Percentiles rank a stretch among this genome's conserved stretches.
Conservation (phyloP, 2,888 invertebrate genomes). For the Adelognathus sp. region DNA sequence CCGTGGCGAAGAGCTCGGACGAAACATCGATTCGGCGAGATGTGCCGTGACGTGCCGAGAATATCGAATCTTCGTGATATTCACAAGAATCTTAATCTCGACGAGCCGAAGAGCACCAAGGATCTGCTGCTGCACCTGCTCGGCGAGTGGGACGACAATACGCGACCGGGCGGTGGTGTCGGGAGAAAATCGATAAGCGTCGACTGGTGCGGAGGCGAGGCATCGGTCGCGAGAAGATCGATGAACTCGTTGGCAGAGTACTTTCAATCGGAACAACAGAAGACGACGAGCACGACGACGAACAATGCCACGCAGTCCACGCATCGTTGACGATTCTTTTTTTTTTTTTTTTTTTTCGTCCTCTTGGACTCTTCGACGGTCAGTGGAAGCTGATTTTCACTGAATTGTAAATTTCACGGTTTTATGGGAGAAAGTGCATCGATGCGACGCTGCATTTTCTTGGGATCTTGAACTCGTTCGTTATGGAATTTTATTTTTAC, state of each 20-base stretch:
- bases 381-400: no score
- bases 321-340: constrained; percentile 54
- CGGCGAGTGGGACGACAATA: constrained; percentile 88
- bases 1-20: constrained; percentile 75
- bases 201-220: constrained; percentile 88
- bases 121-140: constrained; percentile 89
- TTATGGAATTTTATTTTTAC: no score
- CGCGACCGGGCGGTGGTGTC: constrained; percentile 81
- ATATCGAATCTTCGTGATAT: constrained; percentile 75
- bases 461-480: no score
- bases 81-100: constrained; percentile 75
- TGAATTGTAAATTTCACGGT: no score
- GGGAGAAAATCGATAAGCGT: constrained; percentile 87
- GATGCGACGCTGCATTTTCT: no score
- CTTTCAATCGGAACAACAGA: constrained; percentile 84
- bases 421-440: no score
- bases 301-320: constrained; percentile 52
- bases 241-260: constrained; percentile 92
- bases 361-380: not conserved
- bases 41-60: constrained; percentile 78
- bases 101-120: constrained; percentile 84
- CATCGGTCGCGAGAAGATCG: constrained; percentile 88
- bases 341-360: not conserved
- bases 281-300: constrained; percentile 50
- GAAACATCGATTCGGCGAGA: constrained; percentile 76